These are phyloP conservation scores for Lordiphosa fenestrarum DNA, from an alignment of 2,888 invertebrate genomes.

Conservation along the genomic window DNA sequence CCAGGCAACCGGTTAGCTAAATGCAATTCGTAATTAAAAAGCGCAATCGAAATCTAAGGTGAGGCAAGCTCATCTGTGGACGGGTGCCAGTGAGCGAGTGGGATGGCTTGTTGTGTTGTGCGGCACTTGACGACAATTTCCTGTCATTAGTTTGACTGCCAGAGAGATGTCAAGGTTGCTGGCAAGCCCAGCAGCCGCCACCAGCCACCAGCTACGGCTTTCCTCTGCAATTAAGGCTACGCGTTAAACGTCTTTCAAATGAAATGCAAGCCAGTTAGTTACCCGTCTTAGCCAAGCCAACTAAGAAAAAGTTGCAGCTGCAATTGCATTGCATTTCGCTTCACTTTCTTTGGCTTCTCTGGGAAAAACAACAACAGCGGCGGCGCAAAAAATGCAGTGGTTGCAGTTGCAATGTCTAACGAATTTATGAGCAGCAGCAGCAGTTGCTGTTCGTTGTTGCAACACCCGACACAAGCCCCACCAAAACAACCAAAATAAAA, in stretches of 20 bases:
- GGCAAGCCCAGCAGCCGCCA: conserved; percentile 59
- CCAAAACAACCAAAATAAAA: conserved; percentile 14
- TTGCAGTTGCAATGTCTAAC: conserved; percentile 48
- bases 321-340: conserved; percentile 62
- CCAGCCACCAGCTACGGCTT: conserved; percentile 12
- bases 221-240: conserved; percentile 53
- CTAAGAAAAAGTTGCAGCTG: conserved; percentile 41
- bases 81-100: conserved; percentile 17
- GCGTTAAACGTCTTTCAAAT: conserved; percentile 68
- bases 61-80: conserved; percentile 45
- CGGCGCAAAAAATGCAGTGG: conserved; percentile 61
- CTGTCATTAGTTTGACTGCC: conserved; percentile 64
- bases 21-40: conserved; percentile 59
- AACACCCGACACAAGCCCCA: conserved; percentile 9
- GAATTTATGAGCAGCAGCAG: conserved; percentile 64
- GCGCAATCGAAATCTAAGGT: conserved; percentile 22
- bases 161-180: conserved; percentile 61
- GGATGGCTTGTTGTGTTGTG: conserved; percentile 20
- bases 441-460: conserved; percentile 2
- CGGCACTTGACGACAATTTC: conserved; percentile 65
- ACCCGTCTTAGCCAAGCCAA: conserved; percentile 39
- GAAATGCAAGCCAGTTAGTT: conserved; percentile 66
- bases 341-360: conserved; percentile 56
- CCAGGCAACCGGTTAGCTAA: conserved; percentile 25
- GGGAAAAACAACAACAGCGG: conserved; percentile 14